Conservation (phyloP, 2,797 vertebrate genomes). For the Hydrolagus colliei region DNA sequence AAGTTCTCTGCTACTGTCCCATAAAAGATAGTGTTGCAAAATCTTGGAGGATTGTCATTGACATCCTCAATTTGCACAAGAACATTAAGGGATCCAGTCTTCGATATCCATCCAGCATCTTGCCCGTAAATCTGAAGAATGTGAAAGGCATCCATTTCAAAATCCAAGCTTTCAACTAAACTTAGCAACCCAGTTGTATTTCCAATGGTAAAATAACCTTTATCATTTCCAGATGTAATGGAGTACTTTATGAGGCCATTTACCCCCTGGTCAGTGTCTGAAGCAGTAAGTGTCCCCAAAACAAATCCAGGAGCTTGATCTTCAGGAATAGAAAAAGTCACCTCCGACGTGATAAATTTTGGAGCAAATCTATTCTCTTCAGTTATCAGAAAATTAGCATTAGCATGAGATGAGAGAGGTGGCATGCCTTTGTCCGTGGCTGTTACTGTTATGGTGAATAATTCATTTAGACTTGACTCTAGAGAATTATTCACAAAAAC, state of each 20-base stretch:
- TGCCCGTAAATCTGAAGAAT: conserved; percentile 48
- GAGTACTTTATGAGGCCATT: conserved; percentile 55
- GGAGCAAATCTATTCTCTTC: conserved; percentile 54
- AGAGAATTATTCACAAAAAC: conserved; percentile 48
- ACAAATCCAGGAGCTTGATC: conserved; percentile 58
- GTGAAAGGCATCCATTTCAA: conserved; percentile 50
- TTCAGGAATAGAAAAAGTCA: conserved; percentile 56
- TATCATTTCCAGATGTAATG: conserved; percentile 41
- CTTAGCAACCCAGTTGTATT: conserved; percentile 54
- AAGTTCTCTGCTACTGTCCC: conserved; percentile 55
- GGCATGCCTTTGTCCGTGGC: conserved; percentile 55
- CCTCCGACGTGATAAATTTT: conserved; percentile 45
- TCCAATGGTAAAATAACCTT: conserved; percentile 52
- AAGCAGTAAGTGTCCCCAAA: conserved; percentile 56
- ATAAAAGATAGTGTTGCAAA: conserved; percentile 47
- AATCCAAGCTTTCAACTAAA: conserved; percentile 54
- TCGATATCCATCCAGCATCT: conserved; percentile 57
- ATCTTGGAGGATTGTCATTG: conserved; percentile 62
- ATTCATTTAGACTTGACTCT: conserved; percentile 39
- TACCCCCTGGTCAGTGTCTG: conserved; percentile 55
- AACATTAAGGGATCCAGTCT: conserved; percentile 48
- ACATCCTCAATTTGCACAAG: conserved; percentile 56
- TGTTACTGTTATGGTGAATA: conserved; percentile 46
- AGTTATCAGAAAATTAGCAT: conserved; percentile 54
- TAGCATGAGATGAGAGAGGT: conserved; percentile 47